Conservation (phyloP, 2,888 invertebrate genomes). For the Xestia xanthographa region DNA sequence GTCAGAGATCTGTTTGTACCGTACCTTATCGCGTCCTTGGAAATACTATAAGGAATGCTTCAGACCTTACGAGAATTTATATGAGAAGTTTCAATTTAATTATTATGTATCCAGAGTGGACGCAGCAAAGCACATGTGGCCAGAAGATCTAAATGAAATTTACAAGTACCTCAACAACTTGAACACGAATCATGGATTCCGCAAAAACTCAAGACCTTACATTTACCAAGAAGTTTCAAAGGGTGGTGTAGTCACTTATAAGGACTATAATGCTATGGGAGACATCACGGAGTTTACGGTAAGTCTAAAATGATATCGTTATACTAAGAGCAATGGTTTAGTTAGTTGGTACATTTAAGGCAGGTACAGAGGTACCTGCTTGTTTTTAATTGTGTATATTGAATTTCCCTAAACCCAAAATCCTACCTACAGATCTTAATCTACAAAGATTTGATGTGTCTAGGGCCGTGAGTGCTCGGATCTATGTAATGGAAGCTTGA, state of each 20-base stretch:
- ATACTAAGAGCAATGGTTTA: too few species aligned
- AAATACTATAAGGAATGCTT: neutral
- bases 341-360: too few species aligned
- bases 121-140: constrained; percentile 95
- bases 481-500: too few species aligned
- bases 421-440: too few species aligned
- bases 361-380: too few species aligned
- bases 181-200: constrained; percentile 91
- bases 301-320: constrained; percentile 47
- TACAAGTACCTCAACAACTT: constrained; percentile 90
- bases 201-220: constrained; percentile 90
- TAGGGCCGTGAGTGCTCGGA: too few species aligned
- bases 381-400: too few species aligned
- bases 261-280: constrained; percentile 87
- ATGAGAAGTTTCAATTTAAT: neutral
- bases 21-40: neutral
- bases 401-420: too few species aligned
- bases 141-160: constrained; percentile 92
- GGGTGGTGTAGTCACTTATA: constrained; percentile 84
- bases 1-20: neutral
- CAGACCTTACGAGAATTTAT: too few species aligned
- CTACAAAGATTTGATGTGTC: too few species aligned
- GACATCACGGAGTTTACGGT: constrained; percentile 94
- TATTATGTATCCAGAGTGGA: constrained; percentile 91
- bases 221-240: constrained; percentile 94